Percentiles rank a stretch among this genome's conserved stretches.
These are phyloP conservation scores for Chironomus riparius DNA, from an alignment of 2,888 invertebrate genomes.

Conservation along the genomic window DNA sequence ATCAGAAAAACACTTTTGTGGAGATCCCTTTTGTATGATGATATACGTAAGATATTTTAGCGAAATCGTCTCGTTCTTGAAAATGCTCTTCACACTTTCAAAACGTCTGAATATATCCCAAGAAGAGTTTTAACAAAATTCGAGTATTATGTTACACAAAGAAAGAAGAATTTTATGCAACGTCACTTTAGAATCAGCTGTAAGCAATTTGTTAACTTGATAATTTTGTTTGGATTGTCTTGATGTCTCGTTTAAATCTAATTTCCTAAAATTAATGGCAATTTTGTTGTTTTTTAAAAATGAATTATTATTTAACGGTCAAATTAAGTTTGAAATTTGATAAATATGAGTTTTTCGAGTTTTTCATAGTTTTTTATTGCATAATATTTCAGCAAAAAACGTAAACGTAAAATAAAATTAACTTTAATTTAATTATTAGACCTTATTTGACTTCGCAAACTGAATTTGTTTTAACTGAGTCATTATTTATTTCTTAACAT, in stretches of 20 bases:
- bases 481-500: too few species aligned
- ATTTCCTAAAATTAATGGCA: too few species aligned
- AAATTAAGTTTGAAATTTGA: background rate
- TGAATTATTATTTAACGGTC: too few species aligned
- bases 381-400: too few species aligned
- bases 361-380: too few species aligned
- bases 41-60: too few species aligned
- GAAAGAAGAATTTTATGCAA: background rate
- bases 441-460: too few species aligned
- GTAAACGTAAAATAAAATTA: too few species aligned
- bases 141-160: slow-evolving; percentile 1
- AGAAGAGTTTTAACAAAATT: background rate
- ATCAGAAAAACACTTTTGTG: background rate
- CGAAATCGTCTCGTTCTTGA: background rate
- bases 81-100: background rate
- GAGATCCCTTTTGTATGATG: background rate
- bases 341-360: too few species aligned
- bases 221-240: background rate
- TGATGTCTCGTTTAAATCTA: background rate
- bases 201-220: background rate
- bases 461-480: too few species aligned
- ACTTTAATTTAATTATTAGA: too few species aligned
- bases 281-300: too few species aligned
- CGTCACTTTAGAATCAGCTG: slow-evolving; percentile 11
- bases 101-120: background rate